These are phyloP conservation scores for Catostylus mosaicus DNA, from an alignment of 30 jellyfish, hydroid and myxozoan species.

Conservation along the genomic window DNA sequence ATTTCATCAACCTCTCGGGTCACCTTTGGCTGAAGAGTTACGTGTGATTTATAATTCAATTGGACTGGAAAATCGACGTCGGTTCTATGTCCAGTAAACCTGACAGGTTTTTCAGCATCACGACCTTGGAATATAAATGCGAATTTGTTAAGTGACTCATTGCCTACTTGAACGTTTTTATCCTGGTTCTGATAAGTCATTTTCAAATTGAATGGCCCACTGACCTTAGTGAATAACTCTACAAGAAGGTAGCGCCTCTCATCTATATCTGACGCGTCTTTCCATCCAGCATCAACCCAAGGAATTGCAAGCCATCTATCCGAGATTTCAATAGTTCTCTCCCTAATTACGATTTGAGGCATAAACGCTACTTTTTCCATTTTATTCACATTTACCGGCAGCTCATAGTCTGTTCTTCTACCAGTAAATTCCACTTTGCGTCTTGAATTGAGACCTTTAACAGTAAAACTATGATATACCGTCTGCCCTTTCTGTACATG, in stretches of 20 bases:
- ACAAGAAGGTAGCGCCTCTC: slow-evolving; percentile 17
- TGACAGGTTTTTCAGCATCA: slow-evolving; percentile 1
- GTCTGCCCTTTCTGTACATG: not conserved
- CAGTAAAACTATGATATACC: not conserved
- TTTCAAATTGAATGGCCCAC: slow-evolving; percentile 7
- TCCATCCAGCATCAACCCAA: slow-evolving; percentile 12
- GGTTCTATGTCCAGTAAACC: slow-evolving; percentile 22
- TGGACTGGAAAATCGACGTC: slow-evolving; percentile 38
- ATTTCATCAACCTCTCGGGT: slow-evolving; percentile 9
- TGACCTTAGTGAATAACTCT: slow-evolving; percentile 24
- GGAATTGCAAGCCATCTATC: slow-evolving; percentile 22
- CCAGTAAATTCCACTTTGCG: slow-evolving; percentile 15
- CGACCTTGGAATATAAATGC: slow-evolving; percentile 42
- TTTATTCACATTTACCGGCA: slow-evolving; percentile 20
- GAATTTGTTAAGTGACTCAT: not conserved
- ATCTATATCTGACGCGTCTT: not conserved
- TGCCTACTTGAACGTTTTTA: not conserved
- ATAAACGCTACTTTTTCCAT: slow-evolving; percentile 1
- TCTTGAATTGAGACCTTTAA: slow-evolving; percentile 19
- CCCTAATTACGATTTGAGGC: not conserved
- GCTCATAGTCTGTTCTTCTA: slow-evolving; percentile 17
- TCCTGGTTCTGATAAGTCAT: slow-evolving; percentile 7
- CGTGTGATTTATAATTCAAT: not conserved
- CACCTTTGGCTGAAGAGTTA: slow-evolving; percentile 4
- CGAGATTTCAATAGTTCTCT: not conserved